Evolutionary conservation across 2,888 invertebrate genomes (phyloP).

Genomic region (Hypena proboscidalis): DNA sequence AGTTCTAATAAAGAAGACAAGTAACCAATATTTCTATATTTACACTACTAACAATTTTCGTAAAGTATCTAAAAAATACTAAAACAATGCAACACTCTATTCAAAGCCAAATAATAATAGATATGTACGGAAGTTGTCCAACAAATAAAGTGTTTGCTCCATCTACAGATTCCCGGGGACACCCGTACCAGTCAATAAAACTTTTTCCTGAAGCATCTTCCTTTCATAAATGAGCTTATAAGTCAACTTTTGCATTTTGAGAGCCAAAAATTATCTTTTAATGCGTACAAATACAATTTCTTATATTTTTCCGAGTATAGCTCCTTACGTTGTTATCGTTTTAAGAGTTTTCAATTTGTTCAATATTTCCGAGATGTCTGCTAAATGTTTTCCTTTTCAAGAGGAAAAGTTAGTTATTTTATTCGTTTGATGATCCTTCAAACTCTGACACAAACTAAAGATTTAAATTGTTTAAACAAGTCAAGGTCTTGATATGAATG

Average conservation of each 20-base stretch:
- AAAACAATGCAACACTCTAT: background rate
- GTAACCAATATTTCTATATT: too few relatives aligned
- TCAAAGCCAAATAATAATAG: background rate
- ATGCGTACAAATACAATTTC: constrained; percentile 32
- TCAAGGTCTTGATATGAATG: too few relatives aligned
- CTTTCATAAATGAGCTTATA: constrained; percentile 29
- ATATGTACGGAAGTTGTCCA: constrained; percentile 12
- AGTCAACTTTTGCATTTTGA: constrained; percentile 38
- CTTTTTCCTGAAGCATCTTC: constrained; percentile 38
- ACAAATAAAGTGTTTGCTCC: constrained; percentile 31
- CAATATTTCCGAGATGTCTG: too few relatives aligned
- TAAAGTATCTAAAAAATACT: too few relatives aligned
- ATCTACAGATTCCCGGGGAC: constrained; percentile 27
- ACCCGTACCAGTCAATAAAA: constrained; percentile 51
- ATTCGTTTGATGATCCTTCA: too few relatives aligned
- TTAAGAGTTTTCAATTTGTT: background rate
- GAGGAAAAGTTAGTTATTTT: too few relatives aligned
- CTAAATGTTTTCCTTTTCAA: too few relatives aligned
- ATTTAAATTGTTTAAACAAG: too few relatives aligned
- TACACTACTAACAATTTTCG: background rate
- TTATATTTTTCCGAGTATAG: constrained; percentile 12
- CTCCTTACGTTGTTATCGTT: constrained; percentile 18
- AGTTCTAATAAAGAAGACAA: too few relatives aligned
- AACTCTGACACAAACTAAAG: too few relatives aligned
- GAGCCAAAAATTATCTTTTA: constrained; percentile 26